A percentile compares a stretch with the other conserved stretches of the same genome.
Conservation (phyloP, 2,797 vertebrate genomes). For the Rhynchotus rufescens region DNA sequence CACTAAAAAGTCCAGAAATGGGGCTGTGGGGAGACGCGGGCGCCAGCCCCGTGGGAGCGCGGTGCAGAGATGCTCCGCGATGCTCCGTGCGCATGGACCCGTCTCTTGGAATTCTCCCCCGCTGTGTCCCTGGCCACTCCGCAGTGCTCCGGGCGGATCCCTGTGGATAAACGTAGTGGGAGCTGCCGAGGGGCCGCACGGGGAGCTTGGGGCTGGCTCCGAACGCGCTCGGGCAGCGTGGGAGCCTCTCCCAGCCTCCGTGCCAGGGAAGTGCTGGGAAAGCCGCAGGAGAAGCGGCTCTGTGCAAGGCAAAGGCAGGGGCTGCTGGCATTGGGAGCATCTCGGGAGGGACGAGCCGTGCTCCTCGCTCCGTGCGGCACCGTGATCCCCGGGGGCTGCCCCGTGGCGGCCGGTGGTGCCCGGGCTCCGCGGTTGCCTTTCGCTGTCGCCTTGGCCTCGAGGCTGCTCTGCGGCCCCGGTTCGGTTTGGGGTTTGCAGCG, state of each 20-base stretch:
- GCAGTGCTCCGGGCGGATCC: no score
- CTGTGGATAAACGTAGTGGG: neutral
- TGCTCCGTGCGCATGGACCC: accelerated
- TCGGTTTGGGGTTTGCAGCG: neutral
- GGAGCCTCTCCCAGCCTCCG: neutral
- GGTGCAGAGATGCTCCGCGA: accelerated
- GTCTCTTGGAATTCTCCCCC: neutral
- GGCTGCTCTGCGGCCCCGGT: accelerated
- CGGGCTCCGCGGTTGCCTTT: no score
- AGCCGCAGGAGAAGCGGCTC: neutral
- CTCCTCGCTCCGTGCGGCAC: no score
- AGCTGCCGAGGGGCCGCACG: accelerated
- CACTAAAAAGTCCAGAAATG: neutral
- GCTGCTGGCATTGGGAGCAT: accelerated
- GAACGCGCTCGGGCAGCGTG: accelerated
- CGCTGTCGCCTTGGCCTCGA: neutral
- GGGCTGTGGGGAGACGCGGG: neutral
- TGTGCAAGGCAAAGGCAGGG: no score
- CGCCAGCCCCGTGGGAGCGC: neutral
- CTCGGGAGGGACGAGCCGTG: neutral
- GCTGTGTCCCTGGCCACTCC: no score
- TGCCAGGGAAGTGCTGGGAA: no score
- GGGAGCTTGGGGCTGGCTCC: accelerated
- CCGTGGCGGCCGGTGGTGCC: no score
- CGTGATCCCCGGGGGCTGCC: no score